A percentile compares a stretch with the other conserved stretches of the same genome.
phyloP scores from a whole-genome alignment of 2,888 invertebrate genomes.

The Spisula solida region DNA sequence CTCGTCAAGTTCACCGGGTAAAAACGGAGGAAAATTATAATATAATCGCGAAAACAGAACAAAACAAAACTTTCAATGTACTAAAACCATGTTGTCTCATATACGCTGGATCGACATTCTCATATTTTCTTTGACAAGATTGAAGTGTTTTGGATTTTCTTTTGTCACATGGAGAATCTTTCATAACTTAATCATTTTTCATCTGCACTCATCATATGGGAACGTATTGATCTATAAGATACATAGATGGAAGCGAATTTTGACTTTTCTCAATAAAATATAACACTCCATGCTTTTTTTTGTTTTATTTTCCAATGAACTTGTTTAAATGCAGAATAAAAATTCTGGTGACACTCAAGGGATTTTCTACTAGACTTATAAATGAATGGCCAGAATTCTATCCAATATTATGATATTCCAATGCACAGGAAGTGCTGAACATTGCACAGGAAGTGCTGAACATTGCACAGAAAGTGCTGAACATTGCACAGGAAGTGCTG shows the following conservation, averaged over 20 bases:
- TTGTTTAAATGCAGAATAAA: slow-evolving; percentile 61
- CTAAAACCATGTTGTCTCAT: slow-evolving; percentile 2
- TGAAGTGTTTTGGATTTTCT: slow-evolving; percentile 6
- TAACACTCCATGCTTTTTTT: slow-evolving; percentile 51
- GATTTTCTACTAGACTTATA: slow-evolving; percentile 63
- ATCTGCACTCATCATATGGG: not conserved
- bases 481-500: not conserved
- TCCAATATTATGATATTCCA: not conserved
- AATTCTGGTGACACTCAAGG: slow-evolving; percentile 62
- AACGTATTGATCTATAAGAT: not conserved
- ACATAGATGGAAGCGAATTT: not conserved
- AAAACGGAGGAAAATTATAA: not conserved
- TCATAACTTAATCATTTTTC: slow-evolving; percentile 24
- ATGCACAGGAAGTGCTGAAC: not conserved
- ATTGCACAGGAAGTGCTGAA: too few species aligned
- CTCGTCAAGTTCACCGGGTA: not conserved
- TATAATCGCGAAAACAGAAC: not conserved
- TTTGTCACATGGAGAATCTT: not conserved
- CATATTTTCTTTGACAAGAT: slow-evolving; percentile 19
- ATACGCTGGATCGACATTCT: not conserved
- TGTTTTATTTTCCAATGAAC: slow-evolving; percentile 51
- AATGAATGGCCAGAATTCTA: slow-evolving; percentile 54
- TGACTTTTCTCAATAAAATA: slow-evolving; percentile 49
- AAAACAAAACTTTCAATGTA: not conserved
- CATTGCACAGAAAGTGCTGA: too few species aligned